These are phyloP conservation scores for Colinus virginianus DNA, from an alignment of 2,113 vertebrate species.

Conservation along the genomic window DNA sequence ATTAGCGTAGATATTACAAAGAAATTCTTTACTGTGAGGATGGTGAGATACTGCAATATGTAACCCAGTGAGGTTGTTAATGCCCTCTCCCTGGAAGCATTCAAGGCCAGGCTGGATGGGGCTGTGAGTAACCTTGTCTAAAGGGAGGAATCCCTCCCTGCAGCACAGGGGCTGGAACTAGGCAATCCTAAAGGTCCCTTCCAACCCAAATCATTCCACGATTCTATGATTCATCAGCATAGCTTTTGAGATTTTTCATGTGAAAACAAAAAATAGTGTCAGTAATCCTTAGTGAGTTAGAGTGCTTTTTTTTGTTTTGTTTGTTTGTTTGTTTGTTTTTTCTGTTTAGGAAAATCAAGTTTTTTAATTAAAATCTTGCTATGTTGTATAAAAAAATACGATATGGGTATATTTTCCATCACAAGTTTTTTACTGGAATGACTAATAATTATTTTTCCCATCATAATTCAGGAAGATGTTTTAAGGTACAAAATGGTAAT, in stretches of 20 bases:
- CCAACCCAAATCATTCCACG: no score
- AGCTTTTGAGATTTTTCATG: not conserved
- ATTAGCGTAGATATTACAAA: no score
- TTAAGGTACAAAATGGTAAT: not conserved
- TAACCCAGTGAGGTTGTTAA: no score
- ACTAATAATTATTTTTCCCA: accelerated
- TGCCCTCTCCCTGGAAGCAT: no score
- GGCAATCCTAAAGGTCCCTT: no score
- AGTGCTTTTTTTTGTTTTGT: not conserved
- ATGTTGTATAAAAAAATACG: not conserved
- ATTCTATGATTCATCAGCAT: not conserved
- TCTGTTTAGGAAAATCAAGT: not conserved
- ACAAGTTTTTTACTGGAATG: not conserved
- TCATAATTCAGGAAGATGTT: not conserved
- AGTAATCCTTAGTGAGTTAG: not conserved
- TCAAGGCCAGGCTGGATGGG: no score
- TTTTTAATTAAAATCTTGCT: not conserved
- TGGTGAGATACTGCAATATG: no score
- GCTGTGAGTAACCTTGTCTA: no score
- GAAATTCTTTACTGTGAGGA: no score
- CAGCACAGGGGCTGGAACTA: no score
- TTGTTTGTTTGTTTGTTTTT: not conserved
- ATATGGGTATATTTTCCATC: not conserved
- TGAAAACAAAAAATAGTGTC: not conserved
- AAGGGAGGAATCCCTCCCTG: no score